Percentiles rank a stretch among this genome's conserved stretches.
Conservation (phyloP, 2,797 vertebrate species). For the Todus mexicanus region DNA sequence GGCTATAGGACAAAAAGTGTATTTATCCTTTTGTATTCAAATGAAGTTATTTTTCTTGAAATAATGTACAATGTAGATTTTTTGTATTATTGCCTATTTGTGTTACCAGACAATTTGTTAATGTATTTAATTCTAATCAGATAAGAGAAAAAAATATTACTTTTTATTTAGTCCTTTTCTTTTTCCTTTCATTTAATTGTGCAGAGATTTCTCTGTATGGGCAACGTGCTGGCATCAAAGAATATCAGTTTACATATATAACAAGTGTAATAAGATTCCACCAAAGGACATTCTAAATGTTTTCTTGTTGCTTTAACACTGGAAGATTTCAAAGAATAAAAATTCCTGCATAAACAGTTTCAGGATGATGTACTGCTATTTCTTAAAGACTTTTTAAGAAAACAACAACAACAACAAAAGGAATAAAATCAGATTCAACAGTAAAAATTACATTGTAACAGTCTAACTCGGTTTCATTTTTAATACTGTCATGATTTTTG, state of each 20-base stretch:
- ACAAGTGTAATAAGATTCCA: constrained; percentile 95
- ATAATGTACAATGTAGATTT: constrained; percentile 90
- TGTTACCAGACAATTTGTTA: constrained; percentile 90
- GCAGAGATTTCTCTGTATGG: constrained; percentile 91
- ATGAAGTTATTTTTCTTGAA: constrained; percentile 96
- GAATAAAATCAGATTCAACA: constrained; percentile 15
- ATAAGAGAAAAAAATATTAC: constrained; percentile 72
- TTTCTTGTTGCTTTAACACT: constrained; percentile 99
- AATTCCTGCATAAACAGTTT: constrained; percentile 79
- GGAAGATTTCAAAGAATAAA: constrained; percentile 94
- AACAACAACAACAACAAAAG: background rate
- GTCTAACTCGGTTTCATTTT: background rate
- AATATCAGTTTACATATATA: constrained; percentile 98
- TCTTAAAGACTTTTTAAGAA: constrained; percentile 59
- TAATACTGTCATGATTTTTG: background rate
- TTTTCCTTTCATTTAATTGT: constrained; percentile 81
- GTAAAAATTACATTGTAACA: background rate
- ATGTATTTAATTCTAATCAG: constrained; percentile 82
- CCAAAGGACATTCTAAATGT: constrained; percentile 99
- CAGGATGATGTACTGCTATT: constrained; percentile 64
- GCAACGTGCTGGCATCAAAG: constrained; percentile 97
- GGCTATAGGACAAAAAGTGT: constrained; percentile 86
- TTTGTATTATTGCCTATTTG: constrained; percentile 97
- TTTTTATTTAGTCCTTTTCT: constrained; percentile 73
- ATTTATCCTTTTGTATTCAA: constrained; percentile 98